phyloP scores from a whole-genome alignment of 2,113 vertebrate species.

The Rhinopomastus cyanomelas region DNA sequence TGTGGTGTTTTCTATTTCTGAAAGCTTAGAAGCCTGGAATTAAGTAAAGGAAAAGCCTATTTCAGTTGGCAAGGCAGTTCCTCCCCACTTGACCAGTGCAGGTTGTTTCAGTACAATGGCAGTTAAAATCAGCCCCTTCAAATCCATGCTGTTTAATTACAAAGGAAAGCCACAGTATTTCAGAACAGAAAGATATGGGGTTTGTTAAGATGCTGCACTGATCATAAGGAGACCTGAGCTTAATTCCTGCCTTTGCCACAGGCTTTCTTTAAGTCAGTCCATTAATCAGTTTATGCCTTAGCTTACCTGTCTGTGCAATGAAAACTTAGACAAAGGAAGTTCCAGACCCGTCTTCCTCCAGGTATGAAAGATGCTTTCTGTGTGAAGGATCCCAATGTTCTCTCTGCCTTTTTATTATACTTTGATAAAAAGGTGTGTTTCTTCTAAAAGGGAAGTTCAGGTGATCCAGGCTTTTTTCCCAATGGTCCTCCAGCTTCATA shows the following conservation, averaged over 20 bases:
- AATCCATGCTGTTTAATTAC: constrained; percentile 50
- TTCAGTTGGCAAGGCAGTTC: not conserved
- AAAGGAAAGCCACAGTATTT: constrained; percentile 28
- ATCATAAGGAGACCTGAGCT: not conserved
- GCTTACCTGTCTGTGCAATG: constrained; percentile 11
- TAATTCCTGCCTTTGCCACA: constrained; percentile 30
- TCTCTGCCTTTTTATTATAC: not conserved
- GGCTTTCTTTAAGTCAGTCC: constrained; percentile 15
- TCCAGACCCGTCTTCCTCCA: not conserved
- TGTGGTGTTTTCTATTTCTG: constrained; percentile 50
- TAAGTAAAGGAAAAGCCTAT: constrained; percentile 30
- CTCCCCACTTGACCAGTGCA: constrained; percentile 37
- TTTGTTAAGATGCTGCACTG: constrained; percentile 33
- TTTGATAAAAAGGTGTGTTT: not conserved
- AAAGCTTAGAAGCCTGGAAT: constrained; percentile 42
- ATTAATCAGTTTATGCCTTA: constrained; percentile 40
- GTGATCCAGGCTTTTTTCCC: not conserved
- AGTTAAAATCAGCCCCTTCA: constrained; percentile 20
- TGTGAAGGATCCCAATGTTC: not conserved
- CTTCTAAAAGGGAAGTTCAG: not conserved
- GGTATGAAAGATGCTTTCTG: not conserved
- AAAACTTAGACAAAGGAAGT: constrained; percentile 32
- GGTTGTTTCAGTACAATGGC: constrained; percentile 1
- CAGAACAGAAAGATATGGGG: not conserved
- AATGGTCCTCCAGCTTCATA: not conserved